Conservation (phyloP, 1,140 invertebrate species). For the Halictus rubicundus region DNA sequence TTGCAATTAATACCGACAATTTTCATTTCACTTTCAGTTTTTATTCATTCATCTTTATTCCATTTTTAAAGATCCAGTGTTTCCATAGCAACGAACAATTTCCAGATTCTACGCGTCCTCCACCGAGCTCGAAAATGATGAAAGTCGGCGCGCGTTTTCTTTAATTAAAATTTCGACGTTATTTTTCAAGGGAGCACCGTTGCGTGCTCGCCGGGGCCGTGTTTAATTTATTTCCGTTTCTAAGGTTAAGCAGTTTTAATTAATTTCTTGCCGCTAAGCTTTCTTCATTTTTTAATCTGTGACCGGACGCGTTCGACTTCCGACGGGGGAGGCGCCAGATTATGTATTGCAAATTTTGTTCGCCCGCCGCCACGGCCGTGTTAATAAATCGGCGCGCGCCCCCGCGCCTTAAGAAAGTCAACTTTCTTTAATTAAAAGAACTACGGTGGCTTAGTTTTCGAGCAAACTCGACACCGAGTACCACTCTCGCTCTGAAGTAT, state of each 20-base stretch:
- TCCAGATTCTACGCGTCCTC: not conserved
- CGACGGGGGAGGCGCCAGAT: constrained; percentile 9
- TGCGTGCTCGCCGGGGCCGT: not conserved
- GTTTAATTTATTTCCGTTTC: constrained; percentile 36
- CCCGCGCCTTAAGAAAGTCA: constrained; percentile 5
- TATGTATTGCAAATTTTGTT: constrained; percentile 1
- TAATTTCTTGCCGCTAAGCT: constrained; percentile 21
- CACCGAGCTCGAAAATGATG: too few species aligned
- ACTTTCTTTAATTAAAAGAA: constrained; percentile 35
- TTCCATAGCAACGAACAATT: not conserved
- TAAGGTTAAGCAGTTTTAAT: constrained; percentile 34
- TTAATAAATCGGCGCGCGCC: constrained; percentile 16
- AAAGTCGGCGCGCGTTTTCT: not conserved
- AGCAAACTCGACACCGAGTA: not conserved
- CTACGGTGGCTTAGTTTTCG: not conserved
- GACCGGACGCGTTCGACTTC: not conserved
- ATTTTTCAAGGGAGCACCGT: constrained; percentile 12
- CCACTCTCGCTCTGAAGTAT: not conserved
- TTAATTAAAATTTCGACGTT: constrained; percentile 25
- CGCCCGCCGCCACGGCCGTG: too few species aligned
- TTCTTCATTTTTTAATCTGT: not conserved
- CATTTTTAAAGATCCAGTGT: too few species aligned
- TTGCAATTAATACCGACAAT: too few species aligned
- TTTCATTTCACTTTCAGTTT: too few species aligned
- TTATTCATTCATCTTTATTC: too few species aligned